Base-by-base conservation (phyloP, 2,113 vertebrate species). In the Calidris pygmaea region DNA sequence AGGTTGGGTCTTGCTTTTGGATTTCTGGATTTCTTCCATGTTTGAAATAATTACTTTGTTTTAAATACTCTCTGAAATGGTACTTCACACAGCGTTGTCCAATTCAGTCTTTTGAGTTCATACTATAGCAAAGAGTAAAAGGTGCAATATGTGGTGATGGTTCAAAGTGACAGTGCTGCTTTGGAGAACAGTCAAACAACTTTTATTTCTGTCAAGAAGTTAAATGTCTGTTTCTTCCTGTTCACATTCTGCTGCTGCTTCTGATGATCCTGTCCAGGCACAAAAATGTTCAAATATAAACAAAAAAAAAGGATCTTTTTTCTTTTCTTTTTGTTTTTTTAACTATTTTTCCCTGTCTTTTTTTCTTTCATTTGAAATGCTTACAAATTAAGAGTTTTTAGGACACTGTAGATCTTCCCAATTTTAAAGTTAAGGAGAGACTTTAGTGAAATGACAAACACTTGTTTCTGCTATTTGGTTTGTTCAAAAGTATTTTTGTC, bases 391-490 rank as follows among this genome's bases (percentile, higher is more conserved):
- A 30, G 63, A 75, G 2, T 2, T 29, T 92, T 85, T 80, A 72
- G 35, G 68, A 30, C 30, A 19, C 30, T 56, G n/a, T 26, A 65
- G 55, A 55, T 43, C 41, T 63, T 91, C 16, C 59, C 8, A 47
- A 4, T 88, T 89, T 70, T 73, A n/a, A 84, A n/a, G 7, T 52
- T 79, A 45, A 56, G 62, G 23, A 68, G 47, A 43, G 12, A 80
- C 39, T 74, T 81, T 55, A 83, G 4, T 85, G n/a, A 76, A 73
- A 82, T 76, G 41, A 27, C 66, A 90, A 73, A 35, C 24, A 34
- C 43, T 89, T 87, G 20, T 87, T 90, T 76, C 68, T 95, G 50
- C 55, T 60, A 7, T 96, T 82, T 89, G 37, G 89, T 89, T 90
- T 60, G 2, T 74, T 90, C n/a, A 27, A 60, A 77, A 90, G 14